Evolutionary conservation across 2,113 vertebrate species (phyloP).

Genomic region (Antechinus stuartii): DNA sequence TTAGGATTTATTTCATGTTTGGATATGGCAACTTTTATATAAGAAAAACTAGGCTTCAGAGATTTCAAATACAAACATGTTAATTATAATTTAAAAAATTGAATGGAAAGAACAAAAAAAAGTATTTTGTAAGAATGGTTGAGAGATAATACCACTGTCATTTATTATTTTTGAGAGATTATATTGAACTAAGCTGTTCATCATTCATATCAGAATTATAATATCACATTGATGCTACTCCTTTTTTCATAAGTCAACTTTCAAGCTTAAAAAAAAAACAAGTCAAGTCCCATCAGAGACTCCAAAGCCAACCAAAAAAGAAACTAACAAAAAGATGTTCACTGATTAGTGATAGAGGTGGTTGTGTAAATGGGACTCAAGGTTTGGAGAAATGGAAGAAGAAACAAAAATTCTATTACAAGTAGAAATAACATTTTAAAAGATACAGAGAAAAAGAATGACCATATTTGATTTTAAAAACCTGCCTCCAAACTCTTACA

Average conservation of each 20-base stretch:
- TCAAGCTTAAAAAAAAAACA: background rate
- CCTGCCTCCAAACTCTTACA: background rate
- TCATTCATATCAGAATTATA: background rate
- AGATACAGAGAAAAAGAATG: background rate
- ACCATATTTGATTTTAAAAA: constrained; percentile 16
- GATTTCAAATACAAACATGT: background rate
- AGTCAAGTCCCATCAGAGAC: background rate
- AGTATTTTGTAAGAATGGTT: constrained; percentile 13
- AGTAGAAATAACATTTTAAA: constrained; percentile 23
- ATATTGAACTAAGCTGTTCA: background rate
- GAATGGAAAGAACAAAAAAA: constrained; percentile 3
- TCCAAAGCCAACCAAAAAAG: background rate
- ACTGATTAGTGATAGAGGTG: background rate
- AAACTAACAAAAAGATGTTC: background rate
- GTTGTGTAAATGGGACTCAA: background rate
- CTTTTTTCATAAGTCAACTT: background rate
- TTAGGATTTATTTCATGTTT: background rate
- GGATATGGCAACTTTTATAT: background rate
- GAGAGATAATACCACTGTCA: background rate
- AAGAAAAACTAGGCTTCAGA: background rate
- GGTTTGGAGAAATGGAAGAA: background rate
- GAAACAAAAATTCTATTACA: background rate
- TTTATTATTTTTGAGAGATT: background rate
- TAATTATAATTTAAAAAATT: background rate
- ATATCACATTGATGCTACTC: background rate